Conservation (phyloP, 2,888 invertebrate species). For the Anarsia innoxiella region DNA sequence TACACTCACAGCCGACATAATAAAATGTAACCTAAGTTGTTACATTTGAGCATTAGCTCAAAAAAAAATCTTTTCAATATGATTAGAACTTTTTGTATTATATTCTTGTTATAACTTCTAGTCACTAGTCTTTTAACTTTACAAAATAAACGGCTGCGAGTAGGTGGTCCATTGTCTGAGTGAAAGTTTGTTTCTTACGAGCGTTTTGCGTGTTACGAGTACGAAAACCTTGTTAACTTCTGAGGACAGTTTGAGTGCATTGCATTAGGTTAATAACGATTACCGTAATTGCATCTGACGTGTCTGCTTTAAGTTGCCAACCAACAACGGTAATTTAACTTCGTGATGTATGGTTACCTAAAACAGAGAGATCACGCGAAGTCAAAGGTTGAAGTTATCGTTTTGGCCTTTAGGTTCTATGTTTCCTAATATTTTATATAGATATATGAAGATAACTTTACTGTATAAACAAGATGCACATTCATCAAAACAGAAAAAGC, state of each 20-base stretch:
- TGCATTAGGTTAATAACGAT: slow-evolving; percentile 11
- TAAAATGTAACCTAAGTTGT: too few species aligned
- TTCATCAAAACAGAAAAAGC: not conserved
- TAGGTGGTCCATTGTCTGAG: slow-evolving; percentile 60
- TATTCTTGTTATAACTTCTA: too few species aligned
- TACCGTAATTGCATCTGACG: slow-evolving; percentile 6
- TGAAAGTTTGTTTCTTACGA: slow-evolving; percentile 66
- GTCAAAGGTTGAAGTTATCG: slow-evolving; percentile 7
- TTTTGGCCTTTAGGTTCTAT: too few species aligned
- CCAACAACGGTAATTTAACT: not conserved
- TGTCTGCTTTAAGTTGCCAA: not conserved
- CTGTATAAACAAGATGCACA: not conserved
- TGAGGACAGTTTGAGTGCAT: slow-evolving; percentile 25
- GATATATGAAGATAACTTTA: too few species aligned
- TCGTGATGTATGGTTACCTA: slow-evolving; percentile 5
- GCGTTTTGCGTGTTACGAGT: slow-evolving; percentile 54
- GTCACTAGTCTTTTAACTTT: too few species aligned
- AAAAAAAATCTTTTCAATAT: too few species aligned
- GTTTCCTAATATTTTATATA: too few species aligned
- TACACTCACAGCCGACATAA: too few species aligned
- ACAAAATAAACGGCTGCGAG: too few species aligned
- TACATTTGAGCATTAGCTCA: too few species aligned
- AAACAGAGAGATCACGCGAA: slow-evolving; percentile 1
- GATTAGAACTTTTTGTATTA: too few species aligned
- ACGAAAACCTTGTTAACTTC: slow-evolving; percentile 22